Evolutionary conservation across 2,797 vertebrate genomes (phyloP).

Genomic region (Gorsachius magnificus): DNA sequence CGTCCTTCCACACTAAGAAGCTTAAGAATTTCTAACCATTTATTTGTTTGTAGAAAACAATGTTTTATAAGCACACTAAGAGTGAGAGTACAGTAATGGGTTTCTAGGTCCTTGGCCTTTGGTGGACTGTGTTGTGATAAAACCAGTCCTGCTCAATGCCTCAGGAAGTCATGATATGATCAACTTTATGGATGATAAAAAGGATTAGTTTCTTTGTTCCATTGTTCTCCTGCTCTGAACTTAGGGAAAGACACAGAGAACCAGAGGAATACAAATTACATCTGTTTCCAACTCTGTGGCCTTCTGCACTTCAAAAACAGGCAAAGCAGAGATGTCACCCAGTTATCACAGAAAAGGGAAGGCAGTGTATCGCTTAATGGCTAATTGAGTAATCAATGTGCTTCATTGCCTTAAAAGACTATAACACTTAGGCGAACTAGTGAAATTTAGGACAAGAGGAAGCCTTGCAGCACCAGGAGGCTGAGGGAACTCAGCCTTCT

Average conservation of each 20-base stretch:
- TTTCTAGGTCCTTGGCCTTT: neutral
- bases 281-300: neutral
- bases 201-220: neutral
- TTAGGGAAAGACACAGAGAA: neutral
- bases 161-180: neutral
- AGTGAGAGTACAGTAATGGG: neutral
- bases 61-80: neutral
- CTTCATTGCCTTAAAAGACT: neutral
- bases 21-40: neutral
- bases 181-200: neutral
- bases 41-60: neutral
- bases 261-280: neutral
- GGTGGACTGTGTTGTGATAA: neutral
- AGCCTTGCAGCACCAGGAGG: neutral
- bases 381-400: neutral
- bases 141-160: neutral
- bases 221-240: neutral
- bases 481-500: neutral
- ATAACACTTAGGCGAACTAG: neutral
- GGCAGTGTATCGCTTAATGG: neutral
- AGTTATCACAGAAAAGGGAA: neutral
- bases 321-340: neutral
- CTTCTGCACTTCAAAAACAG: neutral
- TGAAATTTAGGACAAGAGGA: neutral
- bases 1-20: neutral